Percentiles rank a stretch among this genome's conserved stretches.
These are phyloP conservation scores for Hypercompe scribonia DNA, from an alignment of 2,888 invertebrate species.

Conservation along the genomic window DNA sequence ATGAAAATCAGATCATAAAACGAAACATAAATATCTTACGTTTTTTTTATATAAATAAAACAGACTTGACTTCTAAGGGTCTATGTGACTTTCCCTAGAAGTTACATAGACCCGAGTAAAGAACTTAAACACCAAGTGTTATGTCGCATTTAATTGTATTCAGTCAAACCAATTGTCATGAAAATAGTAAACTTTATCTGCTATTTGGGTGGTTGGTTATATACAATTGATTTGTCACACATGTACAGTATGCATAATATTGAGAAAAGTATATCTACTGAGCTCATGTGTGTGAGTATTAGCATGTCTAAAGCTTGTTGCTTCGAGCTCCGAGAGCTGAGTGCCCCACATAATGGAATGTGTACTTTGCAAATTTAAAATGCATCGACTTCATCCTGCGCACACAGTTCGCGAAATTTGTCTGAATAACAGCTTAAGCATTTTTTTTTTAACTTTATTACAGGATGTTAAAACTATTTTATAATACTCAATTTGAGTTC, in stretches of 20 bases:
- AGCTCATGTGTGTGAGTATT: not conserved
- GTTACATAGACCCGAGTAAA: too few relatives aligned
- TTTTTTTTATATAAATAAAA: too few relatives aligned
- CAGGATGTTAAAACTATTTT: not conserved
- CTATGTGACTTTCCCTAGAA: too few relatives aligned
- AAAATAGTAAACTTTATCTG: not conserved
- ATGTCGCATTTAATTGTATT: too few relatives aligned
- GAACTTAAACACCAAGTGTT: too few relatives aligned
- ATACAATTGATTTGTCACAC: too few relatives aligned
- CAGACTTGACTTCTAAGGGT: too few relatives aligned
- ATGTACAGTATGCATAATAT: not conserved
- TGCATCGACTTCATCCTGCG: not conserved
- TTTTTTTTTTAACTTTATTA: not conserved
- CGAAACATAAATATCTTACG: too few relatives aligned
- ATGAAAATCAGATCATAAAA: too few relatives aligned
- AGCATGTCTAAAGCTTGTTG: not conserved
- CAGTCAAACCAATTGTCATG: not conserved
- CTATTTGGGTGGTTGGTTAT: too few relatives aligned
- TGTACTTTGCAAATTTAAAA: constrained; percentile 2
- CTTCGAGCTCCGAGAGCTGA: not conserved
- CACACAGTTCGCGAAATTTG: not conserved
- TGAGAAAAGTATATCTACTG: not conserved
- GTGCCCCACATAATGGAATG: not conserved
- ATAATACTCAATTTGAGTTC: too few relatives aligned
- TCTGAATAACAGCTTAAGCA: not conserved